Conservation (phyloP, 2,888 invertebrate species). For the Drosophila barbarae region DNA sequence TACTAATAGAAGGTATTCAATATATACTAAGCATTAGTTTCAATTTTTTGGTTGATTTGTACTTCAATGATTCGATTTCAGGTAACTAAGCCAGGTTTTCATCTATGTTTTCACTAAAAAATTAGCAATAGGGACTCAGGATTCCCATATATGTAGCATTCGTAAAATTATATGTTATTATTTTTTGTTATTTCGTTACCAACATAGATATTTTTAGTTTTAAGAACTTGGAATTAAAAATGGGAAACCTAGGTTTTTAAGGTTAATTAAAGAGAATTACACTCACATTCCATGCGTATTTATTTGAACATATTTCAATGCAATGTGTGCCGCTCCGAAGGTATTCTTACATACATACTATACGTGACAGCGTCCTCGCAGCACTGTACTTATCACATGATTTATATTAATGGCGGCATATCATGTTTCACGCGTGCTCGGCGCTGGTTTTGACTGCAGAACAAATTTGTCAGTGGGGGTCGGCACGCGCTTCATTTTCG, state of each 20-base stretch:
- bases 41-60: not conserved
- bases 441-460: constrained; percentile 68
- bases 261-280: constrained; percentile 3
- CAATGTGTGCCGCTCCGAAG: constrained; percentile 2
- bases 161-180: too few species aligned
- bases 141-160: not conserved
- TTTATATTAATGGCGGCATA: constrained; percentile 77
- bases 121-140: not conserved
- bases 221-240: too few species aligned
- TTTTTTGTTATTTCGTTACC: not conserved
- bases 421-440: constrained; percentile 77
- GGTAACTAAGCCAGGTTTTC: not conserved
- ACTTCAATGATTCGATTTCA: not conserved
- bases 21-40: too few species aligned
- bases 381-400: constrained; percentile 70
- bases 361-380: constrained; percentile 45
- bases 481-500: constrained; percentile 78
- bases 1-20: not conserved
- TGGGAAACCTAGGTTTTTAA: not conserved
- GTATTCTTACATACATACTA: constrained; percentile 16
- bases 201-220: not conserved
- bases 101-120: not conserved
- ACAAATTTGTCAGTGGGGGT: constrained; percentile 80
- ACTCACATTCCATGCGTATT: not conserved
- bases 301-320: constrained; percentile 9